Conservation (phyloP, 2,113 vertebrate species). For the Aramus guarauna region DNA sequence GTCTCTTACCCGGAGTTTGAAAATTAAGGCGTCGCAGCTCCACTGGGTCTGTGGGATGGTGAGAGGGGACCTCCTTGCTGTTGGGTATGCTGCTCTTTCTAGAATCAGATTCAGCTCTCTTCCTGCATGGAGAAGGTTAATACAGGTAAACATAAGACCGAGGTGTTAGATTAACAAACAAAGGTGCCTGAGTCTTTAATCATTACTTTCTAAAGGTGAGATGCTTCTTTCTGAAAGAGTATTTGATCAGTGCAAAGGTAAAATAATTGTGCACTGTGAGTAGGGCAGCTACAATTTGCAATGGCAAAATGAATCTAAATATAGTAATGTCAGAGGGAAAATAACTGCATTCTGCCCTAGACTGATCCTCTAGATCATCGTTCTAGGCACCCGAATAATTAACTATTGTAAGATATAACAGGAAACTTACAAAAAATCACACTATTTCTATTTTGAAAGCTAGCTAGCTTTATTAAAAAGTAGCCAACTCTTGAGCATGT, state of each 20-base stretch:
- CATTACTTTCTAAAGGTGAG: not conserved
- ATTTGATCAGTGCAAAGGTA: not conserved
- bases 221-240: not conserved
- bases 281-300: not conserved
- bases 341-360: not conserved
- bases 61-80: slow-evolving; percentile 93
- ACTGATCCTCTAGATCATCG: not conserved
- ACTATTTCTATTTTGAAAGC: not conserved
- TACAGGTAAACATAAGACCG: not conserved
- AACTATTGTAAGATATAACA: not conserved
- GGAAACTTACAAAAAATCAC: not conserved
- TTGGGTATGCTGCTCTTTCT: slow-evolving; percentile 96
- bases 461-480: not conserved
- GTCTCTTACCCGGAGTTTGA: slow-evolving; percentile 92
- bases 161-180: not conserved
- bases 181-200: not conserved
- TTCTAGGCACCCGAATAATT: not conserved
- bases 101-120: slow-evolving; percentile 94
- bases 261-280: not conserved
- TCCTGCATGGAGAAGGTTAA: slow-evolving; percentile 75
- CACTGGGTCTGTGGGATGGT: slow-evolving; percentile 95
- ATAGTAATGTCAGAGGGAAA: not conserved
- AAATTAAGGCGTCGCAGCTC: slow-evolving; percentile 97
- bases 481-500: not conserved
- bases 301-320: not conserved